Evolutionary conservation across 1,140 invertebrate genomes (phyloP).

Genomic region (Panagrolaimus sp.): DNA sequence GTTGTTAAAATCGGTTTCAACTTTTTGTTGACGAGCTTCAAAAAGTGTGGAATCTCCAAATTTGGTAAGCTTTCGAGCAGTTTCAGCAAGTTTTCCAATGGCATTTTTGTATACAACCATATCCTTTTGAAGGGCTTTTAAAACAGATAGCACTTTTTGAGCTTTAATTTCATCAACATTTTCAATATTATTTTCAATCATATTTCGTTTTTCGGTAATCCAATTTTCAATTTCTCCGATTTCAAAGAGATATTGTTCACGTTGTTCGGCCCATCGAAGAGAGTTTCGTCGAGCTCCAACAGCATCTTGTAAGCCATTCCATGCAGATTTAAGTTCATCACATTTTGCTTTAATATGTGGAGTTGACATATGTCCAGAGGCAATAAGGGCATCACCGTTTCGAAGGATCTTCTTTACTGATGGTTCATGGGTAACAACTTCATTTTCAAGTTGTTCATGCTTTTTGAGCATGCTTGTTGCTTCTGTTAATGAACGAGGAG

Average conservation of each 20-base stretch:
- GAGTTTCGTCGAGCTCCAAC: conserved; percentile 32
- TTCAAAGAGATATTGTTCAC: conserved; percentile 64
- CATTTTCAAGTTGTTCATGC: conserved; percentile 79
- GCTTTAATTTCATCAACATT: conserved; percentile 80
- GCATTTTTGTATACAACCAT: conserved; percentile 37
- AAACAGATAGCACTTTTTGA: conserved; percentile 79
- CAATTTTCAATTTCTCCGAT: conserved; percentile 84
- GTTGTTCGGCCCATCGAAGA: conserved; percentile 37
- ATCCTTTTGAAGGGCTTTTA: conserved; percentile 68
- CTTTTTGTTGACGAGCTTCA: conserved; percentile 82
- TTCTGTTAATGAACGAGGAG: conserved; percentile 74
- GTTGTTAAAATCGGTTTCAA: conserved; percentile 64
- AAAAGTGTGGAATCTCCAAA: conserved; percentile 72
- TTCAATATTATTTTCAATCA: conserved; percentile 72
- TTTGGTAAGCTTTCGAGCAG: conserved; percentile 34
- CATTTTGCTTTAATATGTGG: conserved; percentile 65
- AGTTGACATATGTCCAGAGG: conserved; percentile 71
- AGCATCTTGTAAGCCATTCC: conserved; percentile 32
- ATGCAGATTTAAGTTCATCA: conserved; percentile 33
- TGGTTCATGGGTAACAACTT: conserved; percentile 74
- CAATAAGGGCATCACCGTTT: conserved; percentile 67
- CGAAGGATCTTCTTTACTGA: conserved; percentile 75
- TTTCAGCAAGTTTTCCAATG: conserved; percentile 28
- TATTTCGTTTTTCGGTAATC: conserved; percentile 75
- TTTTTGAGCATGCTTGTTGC: conserved; percentile 85